Conservation (phyloP, 2,113 vertebrate species). For the Opisthocomus hoazin region DNA sequence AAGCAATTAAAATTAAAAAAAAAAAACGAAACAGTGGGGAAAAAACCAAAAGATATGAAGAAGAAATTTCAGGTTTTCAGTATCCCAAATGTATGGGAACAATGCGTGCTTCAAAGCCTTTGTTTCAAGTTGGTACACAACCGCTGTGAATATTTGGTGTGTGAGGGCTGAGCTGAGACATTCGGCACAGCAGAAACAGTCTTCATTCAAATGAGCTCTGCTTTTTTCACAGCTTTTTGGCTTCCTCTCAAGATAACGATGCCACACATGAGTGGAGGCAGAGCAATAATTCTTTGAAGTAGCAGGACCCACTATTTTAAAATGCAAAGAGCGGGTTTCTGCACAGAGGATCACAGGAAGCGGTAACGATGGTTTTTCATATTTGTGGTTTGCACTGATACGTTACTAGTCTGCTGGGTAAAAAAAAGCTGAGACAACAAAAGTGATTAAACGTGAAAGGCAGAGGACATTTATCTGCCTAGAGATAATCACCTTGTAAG, state of each 20-base stretch:
- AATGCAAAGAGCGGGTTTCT: background rate
- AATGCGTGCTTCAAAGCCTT: background rate
- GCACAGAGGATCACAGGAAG: background rate
- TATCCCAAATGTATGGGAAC: background rate
- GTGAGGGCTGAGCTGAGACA: background rate
- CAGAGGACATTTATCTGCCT: background rate
- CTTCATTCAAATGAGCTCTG: background rate
- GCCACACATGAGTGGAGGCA: background rate
- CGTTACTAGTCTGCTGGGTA: rapidly evolving
- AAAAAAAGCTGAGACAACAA: background rate
- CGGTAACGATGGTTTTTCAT: background rate
- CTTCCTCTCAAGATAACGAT: background rate
- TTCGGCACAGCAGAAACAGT: background rate
- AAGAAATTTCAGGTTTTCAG: background rate
- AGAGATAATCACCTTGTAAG: background rate
- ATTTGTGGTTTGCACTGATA: background rate
- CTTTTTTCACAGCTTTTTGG: background rate
- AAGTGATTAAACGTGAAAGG: background rate
- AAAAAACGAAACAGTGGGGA: background rate
- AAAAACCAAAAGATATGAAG: background rate
- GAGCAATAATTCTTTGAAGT: background rate
- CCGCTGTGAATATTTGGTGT: background rate
- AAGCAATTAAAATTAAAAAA: background rate
- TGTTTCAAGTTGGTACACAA: background rate
- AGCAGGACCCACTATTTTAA: background rate